phyloP scores from a whole-genome alignment of 2,888 invertebrate genomes.

The Cantharis nigra region DNA sequence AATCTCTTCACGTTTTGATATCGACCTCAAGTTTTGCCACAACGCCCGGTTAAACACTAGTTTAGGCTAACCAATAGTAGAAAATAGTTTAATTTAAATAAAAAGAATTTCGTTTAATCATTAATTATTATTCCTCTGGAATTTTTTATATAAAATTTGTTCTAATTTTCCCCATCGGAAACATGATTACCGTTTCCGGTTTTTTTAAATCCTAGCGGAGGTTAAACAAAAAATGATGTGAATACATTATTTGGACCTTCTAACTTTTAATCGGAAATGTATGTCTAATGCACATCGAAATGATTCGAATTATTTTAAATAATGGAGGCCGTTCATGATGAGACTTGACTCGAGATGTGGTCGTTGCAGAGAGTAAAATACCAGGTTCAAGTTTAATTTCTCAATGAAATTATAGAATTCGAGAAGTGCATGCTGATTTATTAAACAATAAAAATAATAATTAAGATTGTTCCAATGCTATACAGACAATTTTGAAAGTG shows the following conservation, averaged over 20 bases:
- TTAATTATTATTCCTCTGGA: background rate
- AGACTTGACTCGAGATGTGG: background rate
- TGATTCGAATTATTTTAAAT: background rate
- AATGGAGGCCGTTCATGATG: background rate
- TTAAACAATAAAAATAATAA: background rate
- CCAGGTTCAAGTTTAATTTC: background rate
- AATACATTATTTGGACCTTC: background rate
- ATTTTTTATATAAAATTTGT: background rate
- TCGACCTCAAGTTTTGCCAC: background rate
- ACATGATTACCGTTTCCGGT: background rate
- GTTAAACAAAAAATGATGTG: background rate
- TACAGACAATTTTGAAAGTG: background rate
- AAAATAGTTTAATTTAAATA: background rate
- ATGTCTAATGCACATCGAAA: background rate
- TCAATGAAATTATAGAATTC: background rate
- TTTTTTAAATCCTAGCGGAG: background rate
- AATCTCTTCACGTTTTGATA: constrained; percentile 5
- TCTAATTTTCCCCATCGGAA: background rate
- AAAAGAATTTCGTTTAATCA: background rate
- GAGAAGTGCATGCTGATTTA: background rate
- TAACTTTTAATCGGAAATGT: background rate
- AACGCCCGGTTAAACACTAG: background rate
- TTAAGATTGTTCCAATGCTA: background rate
- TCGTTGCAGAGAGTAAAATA: background rate
- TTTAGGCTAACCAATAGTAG: background rate